These are phyloP conservation scores for Dendroctonus ponderosae DNA, from an alignment of 1,140 invertebrate genomes.

Conservation along the genomic window DNA sequence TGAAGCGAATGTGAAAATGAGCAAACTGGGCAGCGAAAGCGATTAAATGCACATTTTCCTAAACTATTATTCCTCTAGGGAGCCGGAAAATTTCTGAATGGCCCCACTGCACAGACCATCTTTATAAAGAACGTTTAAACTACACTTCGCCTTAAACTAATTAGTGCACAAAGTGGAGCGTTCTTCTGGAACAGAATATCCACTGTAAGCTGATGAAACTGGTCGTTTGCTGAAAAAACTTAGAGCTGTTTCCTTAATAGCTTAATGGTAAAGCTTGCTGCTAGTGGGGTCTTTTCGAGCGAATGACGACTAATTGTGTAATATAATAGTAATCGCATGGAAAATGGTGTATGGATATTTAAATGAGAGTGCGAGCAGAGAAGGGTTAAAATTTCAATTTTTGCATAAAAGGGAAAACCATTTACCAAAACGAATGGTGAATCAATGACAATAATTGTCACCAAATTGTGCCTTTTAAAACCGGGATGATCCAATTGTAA, in stretches of 20 bases:
- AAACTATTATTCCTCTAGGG: too few species aligned
- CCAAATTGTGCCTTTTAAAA: background rate
- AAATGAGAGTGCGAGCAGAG: background rate
- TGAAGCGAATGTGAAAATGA: too few species aligned
- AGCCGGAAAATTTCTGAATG: slow-evolving; percentile 2
- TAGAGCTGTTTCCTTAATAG: slow-evolving; percentile 5
- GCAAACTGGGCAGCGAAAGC: too few species aligned
- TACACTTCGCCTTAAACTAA: slow-evolving; percentile 8
- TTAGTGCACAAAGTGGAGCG: slow-evolving; percentile 7
- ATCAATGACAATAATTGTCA: background rate
- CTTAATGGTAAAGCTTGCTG: slow-evolving; percentile 4
- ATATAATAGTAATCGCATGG: background rate
- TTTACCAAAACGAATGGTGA: background rate
- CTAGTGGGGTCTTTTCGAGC: background rate
- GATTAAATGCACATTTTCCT: too few species aligned
- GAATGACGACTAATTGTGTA: slow-evolving; percentile 3
- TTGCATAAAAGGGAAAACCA: too few species aligned
- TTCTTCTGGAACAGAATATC: slow-evolving; percentile 8
- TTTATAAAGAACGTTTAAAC: slow-evolving; percentile 13
- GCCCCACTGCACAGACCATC: background rate
- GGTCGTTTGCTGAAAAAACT: slow-evolving; percentile 6
- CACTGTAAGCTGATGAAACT: slow-evolving; percentile 6
- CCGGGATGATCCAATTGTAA: background rate
- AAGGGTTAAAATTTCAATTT: background rate
- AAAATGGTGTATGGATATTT: background rate